Percentiles rank a stretch among this genome's conserved stretches.
Conservation (phyloP, 2,888 invertebrate genomes). For the Carpatolechia fugitivella region DNA sequence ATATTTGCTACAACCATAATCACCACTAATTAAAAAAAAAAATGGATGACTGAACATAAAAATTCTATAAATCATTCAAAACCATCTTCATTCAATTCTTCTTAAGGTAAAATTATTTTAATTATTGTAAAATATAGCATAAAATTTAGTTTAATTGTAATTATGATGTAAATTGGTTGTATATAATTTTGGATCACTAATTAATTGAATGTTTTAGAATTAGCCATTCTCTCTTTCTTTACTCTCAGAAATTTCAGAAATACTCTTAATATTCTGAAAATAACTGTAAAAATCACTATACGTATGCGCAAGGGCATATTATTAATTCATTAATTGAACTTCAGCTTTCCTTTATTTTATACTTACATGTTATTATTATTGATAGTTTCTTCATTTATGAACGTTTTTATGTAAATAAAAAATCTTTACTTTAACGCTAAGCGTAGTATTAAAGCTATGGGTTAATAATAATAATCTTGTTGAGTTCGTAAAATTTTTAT, state of each 20-base stretch:
- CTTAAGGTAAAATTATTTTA: constrained; percentile 23
- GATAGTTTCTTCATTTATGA: constrained; percentile 12
- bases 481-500: constrained; percentile 70
- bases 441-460: constrained; percentile 51
- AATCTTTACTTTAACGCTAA: constrained; percentile 52
- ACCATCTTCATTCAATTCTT: constrained; percentile 29
- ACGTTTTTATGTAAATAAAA: constrained; percentile 40
- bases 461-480: constrained; percentile 52
- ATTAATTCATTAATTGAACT: neutral
- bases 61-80: constrained; percentile 21
- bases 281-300: constrained; percentile 4
- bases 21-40: neutral
- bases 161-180: constrained; percentile 73
- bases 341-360: neutral
- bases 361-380: neutral
- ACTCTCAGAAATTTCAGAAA: constrained; percentile 4
- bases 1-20: constrained; percentile 3
- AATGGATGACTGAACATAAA: constrained; percentile 15
- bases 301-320: neutral
- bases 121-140: constrained; percentile 41
- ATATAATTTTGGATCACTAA: constrained; percentile 59
- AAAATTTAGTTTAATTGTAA: constrained; percentile 28
- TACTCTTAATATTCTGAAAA: constrained; percentile 6
- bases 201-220: constrained; percentile 38
- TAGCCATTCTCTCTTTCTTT: constrained; percentile 22